Conservation (phyloP, 2,888 invertebrate species). For the Amblyteles armatorius region DNA sequence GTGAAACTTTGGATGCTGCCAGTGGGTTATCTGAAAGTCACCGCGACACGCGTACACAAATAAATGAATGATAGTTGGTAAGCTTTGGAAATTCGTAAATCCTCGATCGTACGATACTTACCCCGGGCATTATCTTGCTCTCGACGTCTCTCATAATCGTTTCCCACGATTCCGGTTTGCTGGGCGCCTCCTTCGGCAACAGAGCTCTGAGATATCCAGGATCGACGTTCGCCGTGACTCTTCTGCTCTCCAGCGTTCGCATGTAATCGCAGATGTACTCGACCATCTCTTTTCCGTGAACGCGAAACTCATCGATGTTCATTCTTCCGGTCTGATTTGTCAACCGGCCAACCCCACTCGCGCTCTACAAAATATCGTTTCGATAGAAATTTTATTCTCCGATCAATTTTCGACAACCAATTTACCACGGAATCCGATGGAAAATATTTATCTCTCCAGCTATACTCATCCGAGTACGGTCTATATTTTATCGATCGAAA, state of each 20-base stretch:
- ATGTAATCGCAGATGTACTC: conserved; percentile 97
- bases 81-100: too few relatives aligned
- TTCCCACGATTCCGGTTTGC: conserved; percentile 94
- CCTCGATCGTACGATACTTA: too few relatives aligned
- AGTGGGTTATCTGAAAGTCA: conserved; percentile 90
- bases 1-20: conserved; percentile 99
- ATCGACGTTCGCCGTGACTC: conserved; percentile 95
- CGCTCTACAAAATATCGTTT: not conserved
- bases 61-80: too few relatives aligned
- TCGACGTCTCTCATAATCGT: conserved; percentile 96
- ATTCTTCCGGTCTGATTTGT: conserved; percentile 85
- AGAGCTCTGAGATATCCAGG: conserved; percentile 94
- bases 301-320: conserved; percentile 95
- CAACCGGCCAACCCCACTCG: not conserved
- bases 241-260: conserved; percentile 90
- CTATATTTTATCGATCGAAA: too few relatives aligned
- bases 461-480: conserved; percentile 33
- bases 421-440: too few relatives aligned
- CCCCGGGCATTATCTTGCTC: conserved; percentile 96
- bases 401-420: too few relatives aligned
- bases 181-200: conserved; percentile 93
- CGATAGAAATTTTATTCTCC: too few relatives aligned
- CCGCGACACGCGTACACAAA: too few relatives aligned
- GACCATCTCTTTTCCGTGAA: conserved; percentile 96
- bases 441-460: too few relatives aligned